Base-by-base conservation (phyloP, 2,888 invertebrate genomes). In the Arrhopalites spinosus region DNA sequence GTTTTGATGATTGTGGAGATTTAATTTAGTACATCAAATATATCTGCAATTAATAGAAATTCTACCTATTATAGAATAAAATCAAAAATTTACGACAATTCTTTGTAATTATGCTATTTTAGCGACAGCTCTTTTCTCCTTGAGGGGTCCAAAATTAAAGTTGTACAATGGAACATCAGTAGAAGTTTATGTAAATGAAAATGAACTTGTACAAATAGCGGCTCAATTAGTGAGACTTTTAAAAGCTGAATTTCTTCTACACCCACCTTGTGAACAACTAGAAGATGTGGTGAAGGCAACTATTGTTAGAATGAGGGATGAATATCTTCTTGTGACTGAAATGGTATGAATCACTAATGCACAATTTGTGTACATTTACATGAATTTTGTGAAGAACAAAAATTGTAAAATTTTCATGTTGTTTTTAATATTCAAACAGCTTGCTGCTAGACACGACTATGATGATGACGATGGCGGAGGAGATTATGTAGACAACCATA, bases 221-320 rank as follows among this genome's bases (percentile, higher is more conserved):
- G 30, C 2, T 17, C 17, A 36, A 7, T 17, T 70, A 29, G 53
- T 53, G 17, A 29, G n/a, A 7, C 23, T 70, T 11, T 20, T 70
- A 8, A 70, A 70, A 30, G 56, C 70, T 13, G 50, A 70, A 20
- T 70, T 70, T 56, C 30, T 56, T 29, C 36, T 70, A n/a, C 56
- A 70, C 23, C 70, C 70, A 1, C 70, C 70, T 20, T 70, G 70
- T 56, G 56, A 70, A 29, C 70, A 70, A 36, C 56, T 70, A 17
- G 70, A 56, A 29, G 70, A 56, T 2, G 70, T 56, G 11, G 53
- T 70, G 17, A 70, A 70, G 23, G 17, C 5, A 13, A n/a, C 30
- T 13, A 56, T 70, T n/a, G 70, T 56, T 20, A 25, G 8, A 0
- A 59, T 30, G 29, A 23, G 70, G 20, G 56, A 56, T 23, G 53